Conservation (phyloP, 1,140 invertebrate genomes). For the Druon quercuslanigerum region DNA sequence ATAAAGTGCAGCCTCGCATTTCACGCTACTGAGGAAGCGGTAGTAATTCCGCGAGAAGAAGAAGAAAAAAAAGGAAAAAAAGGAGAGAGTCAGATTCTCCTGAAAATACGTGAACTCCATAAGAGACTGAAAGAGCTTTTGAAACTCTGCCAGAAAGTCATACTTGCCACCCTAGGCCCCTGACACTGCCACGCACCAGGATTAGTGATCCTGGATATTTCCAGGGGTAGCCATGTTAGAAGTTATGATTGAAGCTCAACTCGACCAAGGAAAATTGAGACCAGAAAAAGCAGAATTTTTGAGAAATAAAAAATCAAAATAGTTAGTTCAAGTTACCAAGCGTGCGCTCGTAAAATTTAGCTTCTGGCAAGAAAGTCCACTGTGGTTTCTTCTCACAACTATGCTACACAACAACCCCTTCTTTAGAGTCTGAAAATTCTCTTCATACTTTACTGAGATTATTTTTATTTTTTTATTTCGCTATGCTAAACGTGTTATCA, state of each 20-base stretch:
- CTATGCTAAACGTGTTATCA: too few relatives aligned
- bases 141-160: constrained; percentile 60
- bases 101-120: constrained; percentile 11
- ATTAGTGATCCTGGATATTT: constrained; percentile 49
- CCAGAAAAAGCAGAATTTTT: constrained; percentile 26
- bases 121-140: constrained; percentile 48
- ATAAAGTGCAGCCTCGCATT: constrained; percentile 22
- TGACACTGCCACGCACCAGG: constrained; percentile 52
- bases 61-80: constrained; percentile 16
- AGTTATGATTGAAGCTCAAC: constrained; percentile 64
- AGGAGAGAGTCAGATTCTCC: neutral
- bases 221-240: constrained; percentile 49
- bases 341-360: constrained; percentile 37
- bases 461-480: too few relatives aligned
- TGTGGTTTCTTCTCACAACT: too few relatives aligned
- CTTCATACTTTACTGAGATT: too few relatives aligned
- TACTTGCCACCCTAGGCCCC: constrained; percentile 38
- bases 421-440: too few relatives aligned
- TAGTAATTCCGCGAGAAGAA: constrained; percentile 14
- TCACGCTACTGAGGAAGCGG: neutral
- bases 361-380: constrained; percentile 29
- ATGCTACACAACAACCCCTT: too few relatives aligned
- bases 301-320: neutral
- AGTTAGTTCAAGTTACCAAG: neutral
- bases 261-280: constrained; percentile 50